Evolutionary conservation across 2,113 vertebrate genomes (phyloP), one percentile per base, ranked within the genome.

Genomic region (Podarcis muralis): DNA sequence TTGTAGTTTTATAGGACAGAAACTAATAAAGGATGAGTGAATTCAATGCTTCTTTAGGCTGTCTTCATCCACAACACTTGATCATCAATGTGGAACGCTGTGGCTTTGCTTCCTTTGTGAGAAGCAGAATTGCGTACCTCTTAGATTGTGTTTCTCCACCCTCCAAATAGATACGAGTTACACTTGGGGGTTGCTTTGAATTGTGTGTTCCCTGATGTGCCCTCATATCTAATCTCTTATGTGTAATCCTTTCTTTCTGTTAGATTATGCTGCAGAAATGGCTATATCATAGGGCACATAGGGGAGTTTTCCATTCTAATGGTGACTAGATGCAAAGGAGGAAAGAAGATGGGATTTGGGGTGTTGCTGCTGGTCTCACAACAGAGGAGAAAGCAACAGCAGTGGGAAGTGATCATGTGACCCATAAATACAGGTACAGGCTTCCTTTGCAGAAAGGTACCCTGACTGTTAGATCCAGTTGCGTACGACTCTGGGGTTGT

Each of bases 11-110:
- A 90, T 66, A 83, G 74, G 77, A 89, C 27, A 59, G 79, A 74
- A 76, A 77, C 83, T 88, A 83, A 92, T 89, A 89, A 89, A 90
- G 62, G 83, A 80, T 74, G 92, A 92, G 81, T 0, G n/a, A 90
- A 74, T 62, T n/a, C 9, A 92, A 89, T 40, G 32, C 0, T 0
- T 85, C 9, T 71, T 25, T 0, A 4, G 16, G 25, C 6, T 81
- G 23, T 92, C 90, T 78, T 89, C 53, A 0, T 0, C 40, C 0
- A 27, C 18, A 16, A 83, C 43, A 23, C 87, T 87, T 85, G 37
- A n/a, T 75, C 11, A 78, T 72, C 27, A 0, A 66, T 71, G 77
- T 23, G 20, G 48, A 72, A 79, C 22, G 23, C 5, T 59, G 5
- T 23, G 13, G 13, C 57, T 86, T 88, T 53, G 35, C 86, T 85